Base-by-base conservation (phyloP, 2,113 vertebrate genomes). In the Cynoglossus semilaevis region DNA sequence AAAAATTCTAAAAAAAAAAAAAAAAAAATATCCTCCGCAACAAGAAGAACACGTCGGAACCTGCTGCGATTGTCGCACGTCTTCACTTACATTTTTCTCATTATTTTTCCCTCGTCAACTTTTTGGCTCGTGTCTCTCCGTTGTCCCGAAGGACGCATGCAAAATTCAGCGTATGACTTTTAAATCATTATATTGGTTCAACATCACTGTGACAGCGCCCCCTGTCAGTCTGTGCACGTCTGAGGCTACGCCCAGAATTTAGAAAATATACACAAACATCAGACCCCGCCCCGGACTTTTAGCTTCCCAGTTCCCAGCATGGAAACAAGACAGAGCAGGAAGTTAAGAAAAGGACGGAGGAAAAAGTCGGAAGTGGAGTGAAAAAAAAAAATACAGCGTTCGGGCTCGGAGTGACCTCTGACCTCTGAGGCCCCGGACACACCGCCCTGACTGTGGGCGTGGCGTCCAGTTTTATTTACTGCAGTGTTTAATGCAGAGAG, bases 131-230 rank as follows among this genome's bases (percentile, higher is more conserved):
- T 59, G 58, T 78, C 61, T 72, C 72, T 74, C 70, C 63, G 48
- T 70, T 34, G 67, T 76, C 70, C 80, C 69, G 71, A 72, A 85
- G 74, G 79, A 88, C 74, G 81, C 86, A 89, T 87, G 86, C 86
- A 88, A 85, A 87, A 87, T 82, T 87, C 76, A 83, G 82, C 82
- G 75, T 84, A 84, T 77, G 70, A 71, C 65, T 58, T 79, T 73
- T 75, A 67, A 46, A 55, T 74, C 70, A 58, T 61, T 62, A 74
- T 71, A 67, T 68, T 82, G 54, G 77, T 82, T 74, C 63, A 45
- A 77, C 72, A 29, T 6, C 3, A 6, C 22, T 29, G 72, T 57
- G 69, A 77, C 50, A 70, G 63, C 76, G 6, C 22, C 22, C 6
- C 22, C 22, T n/a, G 72, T 64, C 73, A 54, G 77, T 75, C 79